Evolutionary conservation across 2,888 invertebrate genomes (phyloP).

Genomic region (Idaea aversata): DNA sequence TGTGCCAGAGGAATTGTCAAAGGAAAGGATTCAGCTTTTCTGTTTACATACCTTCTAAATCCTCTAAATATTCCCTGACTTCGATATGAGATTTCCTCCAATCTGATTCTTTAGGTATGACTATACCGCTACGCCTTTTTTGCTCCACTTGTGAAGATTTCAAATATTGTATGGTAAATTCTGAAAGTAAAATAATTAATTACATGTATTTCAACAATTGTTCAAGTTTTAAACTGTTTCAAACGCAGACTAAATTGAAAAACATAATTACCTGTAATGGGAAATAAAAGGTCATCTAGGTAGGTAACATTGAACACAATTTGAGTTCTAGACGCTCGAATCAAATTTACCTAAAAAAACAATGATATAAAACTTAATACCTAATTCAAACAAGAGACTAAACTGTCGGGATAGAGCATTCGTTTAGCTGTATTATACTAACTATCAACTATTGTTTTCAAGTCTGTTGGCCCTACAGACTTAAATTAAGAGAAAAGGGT

Average conservation of each 20-base stretch:
- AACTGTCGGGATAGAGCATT: not conserved
- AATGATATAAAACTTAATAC: conserved; percentile 3
- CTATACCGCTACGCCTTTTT: conserved; percentile 10
- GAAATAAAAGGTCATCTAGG: conserved; percentile 44
- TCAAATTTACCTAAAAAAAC: conserved; percentile 37
- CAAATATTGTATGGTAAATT: conserved; percentile 38
- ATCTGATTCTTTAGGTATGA: conserved; percentile 35
- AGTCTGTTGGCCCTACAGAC: no score
- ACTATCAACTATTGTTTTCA: no score
- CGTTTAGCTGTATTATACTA: not conserved
- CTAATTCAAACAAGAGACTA: not conserved
- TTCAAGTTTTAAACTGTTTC: no score
- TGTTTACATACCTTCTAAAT: conserved; percentile 13
- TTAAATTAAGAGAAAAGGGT: no score
- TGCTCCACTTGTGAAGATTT: conserved; percentile 19
- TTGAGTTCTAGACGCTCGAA: conserved; percentile 24
- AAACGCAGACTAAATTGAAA: not conserved
- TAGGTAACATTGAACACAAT: conserved; percentile 46
- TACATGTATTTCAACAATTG: not conserved
- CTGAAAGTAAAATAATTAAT: conserved; percentile 24
- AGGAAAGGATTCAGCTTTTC: no score
- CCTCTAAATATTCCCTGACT: conserved; percentile 23
- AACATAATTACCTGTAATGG: conserved; percentile 46
- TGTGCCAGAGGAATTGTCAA: no score
- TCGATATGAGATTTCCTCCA: conserved; percentile 39